Percentiles rank a stretch among this genome's conserved stretches.
Evolutionary conservation across 2,888 invertebrate genomes (phyloP).

Genomic region (Rhaphigaster nebulosa): DNA sequence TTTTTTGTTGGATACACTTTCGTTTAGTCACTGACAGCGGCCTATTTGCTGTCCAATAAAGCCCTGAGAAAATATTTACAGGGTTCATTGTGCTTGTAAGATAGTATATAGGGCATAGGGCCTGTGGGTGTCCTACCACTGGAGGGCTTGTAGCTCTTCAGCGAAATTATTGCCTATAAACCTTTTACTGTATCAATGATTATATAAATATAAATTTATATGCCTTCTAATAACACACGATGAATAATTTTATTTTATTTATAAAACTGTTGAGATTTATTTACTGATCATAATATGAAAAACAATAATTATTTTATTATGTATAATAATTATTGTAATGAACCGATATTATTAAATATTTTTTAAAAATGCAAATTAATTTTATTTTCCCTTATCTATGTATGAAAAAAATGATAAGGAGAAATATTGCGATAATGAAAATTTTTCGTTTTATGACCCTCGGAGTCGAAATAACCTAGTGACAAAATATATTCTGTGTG

Average conservation of each 20-base stretch:
- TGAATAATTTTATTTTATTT: not conserved
- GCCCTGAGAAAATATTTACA: conserved; percentile 1
- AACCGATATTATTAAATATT: too few species aligned
- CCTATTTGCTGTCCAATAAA: conserved; percentile 35
- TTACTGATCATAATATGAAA: too few species aligned
- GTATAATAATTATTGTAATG: too few species aligned
- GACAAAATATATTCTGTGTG: too few species aligned
- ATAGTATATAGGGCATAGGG: not conserved
- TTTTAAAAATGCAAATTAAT: too few species aligned
- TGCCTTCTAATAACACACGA: not conserved
- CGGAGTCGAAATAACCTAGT: too few species aligned
- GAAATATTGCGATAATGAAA: too few species aligned
- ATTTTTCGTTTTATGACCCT: too few species aligned
- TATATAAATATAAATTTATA: not conserved
- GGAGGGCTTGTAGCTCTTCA: not conserved
- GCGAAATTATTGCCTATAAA: not conserved
- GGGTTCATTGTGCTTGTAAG: not conserved
- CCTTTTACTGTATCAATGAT: not conserved
- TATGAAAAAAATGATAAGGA: too few species aligned
- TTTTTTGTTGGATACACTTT: not conserved
- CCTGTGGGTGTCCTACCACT: not conserved
- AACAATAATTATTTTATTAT: too few species aligned
- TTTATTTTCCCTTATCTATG: too few species aligned
- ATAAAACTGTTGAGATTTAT: not conserved
- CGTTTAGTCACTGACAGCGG: not conserved